Evolutionary conservation across 1,140 invertebrate species (phyloP), one percentile per base, ranked within the genome.

Genomic region (Drosophila sulfurigaster): DNA sequence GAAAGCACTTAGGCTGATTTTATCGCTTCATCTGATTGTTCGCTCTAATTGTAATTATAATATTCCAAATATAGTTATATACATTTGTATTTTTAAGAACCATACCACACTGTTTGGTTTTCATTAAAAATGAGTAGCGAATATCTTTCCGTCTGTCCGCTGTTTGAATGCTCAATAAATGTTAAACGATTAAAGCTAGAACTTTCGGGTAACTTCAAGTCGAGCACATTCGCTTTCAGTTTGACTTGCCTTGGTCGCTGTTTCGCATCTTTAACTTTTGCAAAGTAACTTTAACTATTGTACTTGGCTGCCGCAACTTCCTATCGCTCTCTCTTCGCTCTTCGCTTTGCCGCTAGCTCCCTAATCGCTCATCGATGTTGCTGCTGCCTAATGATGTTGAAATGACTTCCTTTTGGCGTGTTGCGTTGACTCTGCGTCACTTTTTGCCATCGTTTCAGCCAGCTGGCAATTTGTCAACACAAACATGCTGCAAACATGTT

Each of bases 391-490:
- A 86, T 85, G 82, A 82, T 63, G 67, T 69, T 69, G 71, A 54
- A 87, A 79, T 60, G 54, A 82, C 82, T 86, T 86, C 82, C 82
- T 77, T 87, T 75, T 35, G 41, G 30, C 51, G 35, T 38, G 20
- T 20, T 20, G 20, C 7, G 11, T 35, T 70, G 32, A 10, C 45
- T 64, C 30, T 43, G 46, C 8, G 46, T 20, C 20, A 20, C 13
- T 52, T 63, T 62, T 52, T 70, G 28, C 52, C 58, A 8, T 43
- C 54, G 46, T 66, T 56, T 41, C 41, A 56, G 77, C 74, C 77
- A 76, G 68, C 74, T 76, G 68, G 70, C 69, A 79, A 88, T 87
- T 86, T 86, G 78, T 86, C 82, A 86, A 79, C 67, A 64, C 48
- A 78, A 72, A 71, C 67, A 63, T 38, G 57, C 35, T 43, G 25